Evolutionary conservation across 2,113 vertebrate species (phyloP), one percentile per base, ranked within the genome.

Genomic region (Perccottus glenii): DNA sequence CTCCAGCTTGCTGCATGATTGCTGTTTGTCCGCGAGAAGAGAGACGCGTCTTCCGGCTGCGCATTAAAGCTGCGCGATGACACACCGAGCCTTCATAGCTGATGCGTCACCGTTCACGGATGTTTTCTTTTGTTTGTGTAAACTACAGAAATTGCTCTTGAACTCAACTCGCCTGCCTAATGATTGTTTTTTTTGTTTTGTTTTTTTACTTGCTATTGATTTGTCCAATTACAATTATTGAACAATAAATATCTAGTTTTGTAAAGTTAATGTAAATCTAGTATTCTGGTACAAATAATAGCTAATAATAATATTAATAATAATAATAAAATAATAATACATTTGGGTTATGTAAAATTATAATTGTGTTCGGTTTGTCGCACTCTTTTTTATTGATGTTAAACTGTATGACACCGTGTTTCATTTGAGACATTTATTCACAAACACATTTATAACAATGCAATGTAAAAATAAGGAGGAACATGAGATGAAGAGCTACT

Each of bases 371-470:
- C 45, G 33, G 36, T n/a, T n/a, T n/a, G n/a, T n/a, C n/a, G n/a
- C n/a, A n/a, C n/a, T n/a, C n/a, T 55, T 8, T 50, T 3, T 40
- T 11, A 42, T 64, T 1, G 11, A 64, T 10, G 65, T 14, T 55
- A 56, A 73, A 60, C 14, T 2, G 35, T 44, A 32, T 32, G 45
- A 73, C 49, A 59, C 64, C 43, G 61, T 73, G 6, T 85, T 82
- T 73, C 81, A 68, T 57, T 49, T 7, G 55, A 84, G 61, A 87
- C 67, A 73, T 89, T 87, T 88, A 90, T 88, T 85, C 86, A 91
- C 84, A 84, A 83, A 85, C 82, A 90, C 87, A 90, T 83, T 81
- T 83, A 88, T 80, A 90, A 67, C 64, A 84, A 88, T 89, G 85
- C 84, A 79, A 27, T 80, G 81, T 80, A 64, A 72, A 82, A 80